These are phyloP conservation scores for Lophochroa leadbeateri DNA, from an alignment of 2,113 vertebrate genomes.

Conservation along the genomic window DNA sequence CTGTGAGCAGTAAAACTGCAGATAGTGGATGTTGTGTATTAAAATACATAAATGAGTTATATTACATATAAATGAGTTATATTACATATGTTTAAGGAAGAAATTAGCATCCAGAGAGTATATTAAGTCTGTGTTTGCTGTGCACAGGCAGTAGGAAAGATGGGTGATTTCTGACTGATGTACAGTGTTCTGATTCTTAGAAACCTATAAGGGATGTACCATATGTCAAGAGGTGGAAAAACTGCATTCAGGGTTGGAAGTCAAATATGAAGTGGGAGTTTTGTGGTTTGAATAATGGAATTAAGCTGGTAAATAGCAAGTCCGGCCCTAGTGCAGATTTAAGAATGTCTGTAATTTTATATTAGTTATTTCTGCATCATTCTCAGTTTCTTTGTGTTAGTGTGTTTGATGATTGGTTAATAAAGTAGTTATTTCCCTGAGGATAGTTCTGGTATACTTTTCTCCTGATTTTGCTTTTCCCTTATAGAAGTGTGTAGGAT, in stretches of 20 bases:
- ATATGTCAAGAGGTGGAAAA: not conserved
- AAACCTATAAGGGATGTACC: not conserved
- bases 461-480: not conserved
- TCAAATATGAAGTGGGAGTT: not conserved
- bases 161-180: not conserved
- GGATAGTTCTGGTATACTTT: not conserved
- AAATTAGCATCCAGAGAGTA: not conserved
- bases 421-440: not conserved
- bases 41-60: not conserved
- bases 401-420: not conserved
- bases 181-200: not conserved
- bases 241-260: not conserved
- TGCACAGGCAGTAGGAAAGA: not conserved
- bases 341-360: not conserved
- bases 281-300: not conserved
- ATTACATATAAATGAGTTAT: not conserved
- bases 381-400: not conserved
- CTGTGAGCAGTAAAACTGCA: not conserved
- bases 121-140: not conserved
- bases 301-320: not conserved
- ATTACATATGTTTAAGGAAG: not conserved
- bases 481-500: not conserved
- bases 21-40: not conserved
- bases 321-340: not conserved
- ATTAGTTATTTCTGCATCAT: not conserved